phyloP scores from a whole-genome alignment of 2,797 vertebrate species.

The Diplodus puntazzo region DNA sequence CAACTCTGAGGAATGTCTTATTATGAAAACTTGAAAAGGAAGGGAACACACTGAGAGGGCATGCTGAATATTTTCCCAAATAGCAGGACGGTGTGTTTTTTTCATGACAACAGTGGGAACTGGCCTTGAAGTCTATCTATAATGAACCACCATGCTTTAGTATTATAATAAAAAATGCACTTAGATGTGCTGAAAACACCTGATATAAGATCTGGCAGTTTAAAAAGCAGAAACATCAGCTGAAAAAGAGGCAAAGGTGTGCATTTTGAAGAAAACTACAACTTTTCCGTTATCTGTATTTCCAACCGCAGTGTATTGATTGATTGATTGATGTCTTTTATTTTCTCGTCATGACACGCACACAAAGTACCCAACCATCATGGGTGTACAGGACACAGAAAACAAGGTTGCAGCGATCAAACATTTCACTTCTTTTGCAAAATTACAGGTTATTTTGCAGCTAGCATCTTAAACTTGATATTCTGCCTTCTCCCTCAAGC shows the following conservation, averaged over 20 bases:
- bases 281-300: background rate
- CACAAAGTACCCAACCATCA: too few relatives aligned
- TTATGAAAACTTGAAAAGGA: constrained; percentile 40
- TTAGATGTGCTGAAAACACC: constrained; percentile 37
- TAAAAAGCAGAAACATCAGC: constrained; percentile 1
- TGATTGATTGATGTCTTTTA: too few relatives aligned
- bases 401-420: too few relatives aligned
- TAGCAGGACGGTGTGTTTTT: constrained; percentile 4
- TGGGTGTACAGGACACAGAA: too few relatives aligned
- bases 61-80: constrained; percentile 38
- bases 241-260: background rate
- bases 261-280: background rate
- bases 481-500: too few relatives aligned
- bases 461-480: too few relatives aligned
- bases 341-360: too few relatives aligned
- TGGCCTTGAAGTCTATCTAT: constrained; percentile 40
- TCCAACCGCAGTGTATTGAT: too few relatives aligned
- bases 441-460: too few relatives aligned
- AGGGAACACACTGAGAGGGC: constrained; percentile 3
- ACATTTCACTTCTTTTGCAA: too few relatives aligned
- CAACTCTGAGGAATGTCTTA: constrained; percentile 19
- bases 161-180: constrained; percentile 41
- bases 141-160: constrained; percentile 31
- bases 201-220: constrained; percentile 17
- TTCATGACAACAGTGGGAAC: constrained; percentile 24